Base-by-base conservation (phyloP, 2,113 vertebrate genomes). In the Gorsachius goisagi region DNA sequence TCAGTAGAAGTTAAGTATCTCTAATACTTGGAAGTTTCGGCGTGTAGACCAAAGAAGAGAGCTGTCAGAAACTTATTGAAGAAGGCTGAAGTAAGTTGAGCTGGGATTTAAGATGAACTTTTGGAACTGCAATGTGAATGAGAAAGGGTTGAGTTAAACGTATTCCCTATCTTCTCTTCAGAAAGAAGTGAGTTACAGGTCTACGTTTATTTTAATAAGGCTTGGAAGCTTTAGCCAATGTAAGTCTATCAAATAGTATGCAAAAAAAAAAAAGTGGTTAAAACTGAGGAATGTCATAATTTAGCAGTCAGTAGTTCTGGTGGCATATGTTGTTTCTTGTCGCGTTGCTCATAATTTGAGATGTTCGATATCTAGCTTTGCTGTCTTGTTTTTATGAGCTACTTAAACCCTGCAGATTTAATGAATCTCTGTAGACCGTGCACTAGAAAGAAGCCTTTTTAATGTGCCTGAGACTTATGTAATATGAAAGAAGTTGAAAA, bases 351-450 rank as follows among this genome's bases (percentile, higher is more conserved):
- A 5, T 90, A 20, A 86, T 86, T 85, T 82, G 18, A 79, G 35
- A n/a, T 59, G 33, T 50, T 79, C 6, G 4, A 11, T 89, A 30
- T 44, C 59, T 75, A 37, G 37, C n/a, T 95, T 91, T 81, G 21
- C 32, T 95, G 79, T 76, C 69, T 35, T 55, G n/a, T 75, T 90
- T 94, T 59, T 95, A 90, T 94, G 64, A 95, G 88, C 23, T 94
- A 71, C 63, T 75, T 73, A 75, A 95, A 85, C 37, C 74, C 27
- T 58, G 19, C 53, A 76, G n/a, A 92, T 91, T 78, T 95, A 87
- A 73, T 60, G 56, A 94, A 89, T 93, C 71, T 78, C 89, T 84
- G 39, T 39, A 71, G 41, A 95, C 35, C 3, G 9, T 85, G 49
- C 59, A 28, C 74, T 90, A 76, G 74, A 49, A 73, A 79, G 62